Conservation (phyloP, 2,797 vertebrate genomes). For the Muraenolepis orangiensis region DNA sequence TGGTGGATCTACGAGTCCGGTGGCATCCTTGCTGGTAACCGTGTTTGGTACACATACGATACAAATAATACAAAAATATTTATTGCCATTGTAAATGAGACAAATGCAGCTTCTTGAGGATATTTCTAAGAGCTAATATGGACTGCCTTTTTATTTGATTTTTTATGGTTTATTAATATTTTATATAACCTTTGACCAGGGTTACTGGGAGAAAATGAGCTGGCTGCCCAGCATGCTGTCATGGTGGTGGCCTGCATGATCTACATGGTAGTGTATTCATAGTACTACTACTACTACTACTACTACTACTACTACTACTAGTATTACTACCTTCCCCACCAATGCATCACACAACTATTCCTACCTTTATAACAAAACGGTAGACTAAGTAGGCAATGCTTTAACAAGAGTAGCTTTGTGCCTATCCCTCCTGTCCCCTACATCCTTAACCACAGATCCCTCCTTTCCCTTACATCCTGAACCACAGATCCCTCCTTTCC, state of each 20-base stretch:
- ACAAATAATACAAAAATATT: background rate
- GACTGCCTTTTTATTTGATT: no score
- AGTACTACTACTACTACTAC: background rate
- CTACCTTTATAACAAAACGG: background rate
- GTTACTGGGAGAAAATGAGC: slow-evolving; percentile 77
- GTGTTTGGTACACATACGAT: background rate
- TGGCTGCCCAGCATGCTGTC: slow-evolving; percentile 82
- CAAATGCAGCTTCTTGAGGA: background rate
- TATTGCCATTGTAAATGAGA: background rate
- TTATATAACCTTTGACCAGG: slow-evolving; percentile 62
- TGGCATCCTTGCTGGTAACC: slow-evolving; percentile 84
- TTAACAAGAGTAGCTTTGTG: background rate
- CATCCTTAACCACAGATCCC: no score
- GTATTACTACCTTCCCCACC: background rate
- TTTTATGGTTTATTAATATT: no score
- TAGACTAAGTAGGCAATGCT: background rate
- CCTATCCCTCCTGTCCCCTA: no score
- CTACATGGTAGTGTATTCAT: slow-evolving; percentile 77
- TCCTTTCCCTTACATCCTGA: no score
- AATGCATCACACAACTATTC: background rate
- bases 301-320: background rate
- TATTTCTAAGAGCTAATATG: background rate
- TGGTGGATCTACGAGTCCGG: slow-evolving; percentile 94
- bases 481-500: no score
- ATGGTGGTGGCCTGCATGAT: slow-evolving; percentile 74